Base-by-base conservation (phyloP, 2,888 invertebrate species). In the Phrixothrix hirtus region DNA sequence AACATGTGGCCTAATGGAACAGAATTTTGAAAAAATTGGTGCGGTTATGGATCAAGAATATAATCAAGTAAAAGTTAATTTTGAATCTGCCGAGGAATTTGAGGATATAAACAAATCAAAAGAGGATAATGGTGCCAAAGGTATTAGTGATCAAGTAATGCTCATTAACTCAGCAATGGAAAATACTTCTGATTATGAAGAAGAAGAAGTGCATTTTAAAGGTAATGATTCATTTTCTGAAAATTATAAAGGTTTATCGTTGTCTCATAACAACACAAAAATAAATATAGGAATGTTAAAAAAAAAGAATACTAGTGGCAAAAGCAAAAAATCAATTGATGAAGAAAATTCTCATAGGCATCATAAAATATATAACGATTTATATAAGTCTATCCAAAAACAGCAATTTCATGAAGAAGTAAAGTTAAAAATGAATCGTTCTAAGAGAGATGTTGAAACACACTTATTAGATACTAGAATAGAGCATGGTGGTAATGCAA, bases 1-100 rank as follows among this genome's bases (percentile, higher is more conserved):
- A 58, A 89, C 89, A 1, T 92, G 92, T 72, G 89, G 88, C 1
- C 79, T 92, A 57, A 75, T 90, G 59, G 87, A 90, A 56, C 83
- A 84, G 60, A 84, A 84, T 62, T 79, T 80, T 61, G 82, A 84
- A 63, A 86, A 84, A 67, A 79, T 81, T 60, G 81, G 81, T 37
- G 79, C 81, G n/a, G 81, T 81, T 39, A 72, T 81, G 65, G 80
- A 84, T 39, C 77, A 80, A 60, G 83, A 81, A 59, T 81, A 83
- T 69, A 65, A 64, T 25, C 66, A 67, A 55, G 75, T 81, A 0
- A 77, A 78, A 58, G 81, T 83, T 0, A 82, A 80, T 34, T 84
- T 83, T 62, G 83, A 84, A 66, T 80, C 83, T 17, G 80, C 80
- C 1, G 77, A 79, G 51, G 80, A 76, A 64, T 72, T 77, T 12